Evolutionary conservation across 2,113 vertebrate genomes (phyloP).

Genomic region (Gyps fulvus): DNA sequence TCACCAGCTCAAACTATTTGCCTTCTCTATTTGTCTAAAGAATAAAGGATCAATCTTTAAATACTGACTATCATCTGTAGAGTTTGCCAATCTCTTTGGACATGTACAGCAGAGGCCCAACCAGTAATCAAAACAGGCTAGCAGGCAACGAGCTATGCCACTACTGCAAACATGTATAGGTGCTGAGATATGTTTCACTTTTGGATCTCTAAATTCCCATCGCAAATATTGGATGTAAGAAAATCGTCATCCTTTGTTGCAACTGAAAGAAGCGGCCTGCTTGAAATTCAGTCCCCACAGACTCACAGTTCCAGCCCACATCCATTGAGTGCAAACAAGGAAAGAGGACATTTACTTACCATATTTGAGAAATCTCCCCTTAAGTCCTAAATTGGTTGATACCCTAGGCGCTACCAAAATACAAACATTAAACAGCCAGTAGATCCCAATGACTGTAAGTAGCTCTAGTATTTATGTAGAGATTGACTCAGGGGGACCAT

Average conservation of each 20-base stretch:
- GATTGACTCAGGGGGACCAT: rapidly evolving
- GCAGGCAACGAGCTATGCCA: background rate
- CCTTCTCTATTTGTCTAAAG: background rate
- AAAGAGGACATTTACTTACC: background rate
- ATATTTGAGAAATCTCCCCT: background rate
- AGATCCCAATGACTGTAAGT: background rate
- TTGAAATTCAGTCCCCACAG: background rate
- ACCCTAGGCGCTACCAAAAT: background rate
- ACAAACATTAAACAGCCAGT: background rate
- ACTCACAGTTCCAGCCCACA: background rate
- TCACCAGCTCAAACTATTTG: background rate
- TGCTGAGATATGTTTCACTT: background rate
- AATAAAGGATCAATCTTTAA: background rate
- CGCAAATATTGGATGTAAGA: background rate
- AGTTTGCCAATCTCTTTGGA: background rate
- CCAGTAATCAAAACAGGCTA: background rate
- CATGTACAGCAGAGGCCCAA: background rate
- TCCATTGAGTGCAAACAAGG: background rate
- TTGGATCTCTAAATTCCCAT: background rate
- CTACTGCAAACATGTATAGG: background rate
- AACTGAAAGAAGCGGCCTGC: rapidly evolving
- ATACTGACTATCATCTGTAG: background rate
- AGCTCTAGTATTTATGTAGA: background rate
- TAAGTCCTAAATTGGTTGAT: background rate
- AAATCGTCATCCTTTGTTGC: background rate